Percentiles rank a stretch among this genome's conserved stretches.
Evolutionary conservation across 1,140 invertebrate genomes (phyloP).

Genomic region (Odontomachus brunneus): DNA sequence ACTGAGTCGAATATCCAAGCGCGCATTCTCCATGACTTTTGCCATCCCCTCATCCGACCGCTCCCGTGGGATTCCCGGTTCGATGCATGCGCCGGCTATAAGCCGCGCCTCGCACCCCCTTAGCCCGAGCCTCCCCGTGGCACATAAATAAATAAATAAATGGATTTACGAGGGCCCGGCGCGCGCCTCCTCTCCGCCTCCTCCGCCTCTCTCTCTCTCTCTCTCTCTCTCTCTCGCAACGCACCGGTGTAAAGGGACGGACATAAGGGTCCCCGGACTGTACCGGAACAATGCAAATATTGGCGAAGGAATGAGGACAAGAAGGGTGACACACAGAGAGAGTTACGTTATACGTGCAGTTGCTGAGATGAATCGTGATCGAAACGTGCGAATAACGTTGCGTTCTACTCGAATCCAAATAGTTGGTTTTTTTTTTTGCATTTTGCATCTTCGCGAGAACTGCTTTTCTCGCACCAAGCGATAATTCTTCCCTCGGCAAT

Average conservation of each 20-base stretch:
- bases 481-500: no score
- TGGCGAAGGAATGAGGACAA: constrained; percentile 47
- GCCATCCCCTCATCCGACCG: constrained; percentile 63
- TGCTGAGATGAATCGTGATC: neutral
- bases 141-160: constrained; percentile 85
- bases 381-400: constrained; percentile 14
- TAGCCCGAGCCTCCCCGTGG: constrained; percentile 66
- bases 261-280: constrained; percentile 33
- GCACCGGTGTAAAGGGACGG: constrained; percentile 57
- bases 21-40: constrained; percentile 78
- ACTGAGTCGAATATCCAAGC: constrained; percentile 40
- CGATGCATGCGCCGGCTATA: constrained; percentile 71
- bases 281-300: constrained; percentile 71
- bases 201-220: constrained; percentile 6
- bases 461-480: no score
- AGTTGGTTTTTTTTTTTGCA: neutral
- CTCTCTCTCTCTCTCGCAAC: constrained; percentile 50
- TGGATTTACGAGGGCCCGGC: constrained; percentile 78
- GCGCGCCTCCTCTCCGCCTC: constrained; percentile 30
- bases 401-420: neutral
- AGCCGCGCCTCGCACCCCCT: constrained; percentile 63
- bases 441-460: neutral
- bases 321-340: constrained; percentile 52
- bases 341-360: constrained; percentile 61
- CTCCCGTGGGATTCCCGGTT: constrained; percentile 74